Percentiles rank a stretch among this genome's conserved stretches.
Conservation (phyloP, 2,797 vertebrate species). For the Eleutherodactylus coqui region DNA sequence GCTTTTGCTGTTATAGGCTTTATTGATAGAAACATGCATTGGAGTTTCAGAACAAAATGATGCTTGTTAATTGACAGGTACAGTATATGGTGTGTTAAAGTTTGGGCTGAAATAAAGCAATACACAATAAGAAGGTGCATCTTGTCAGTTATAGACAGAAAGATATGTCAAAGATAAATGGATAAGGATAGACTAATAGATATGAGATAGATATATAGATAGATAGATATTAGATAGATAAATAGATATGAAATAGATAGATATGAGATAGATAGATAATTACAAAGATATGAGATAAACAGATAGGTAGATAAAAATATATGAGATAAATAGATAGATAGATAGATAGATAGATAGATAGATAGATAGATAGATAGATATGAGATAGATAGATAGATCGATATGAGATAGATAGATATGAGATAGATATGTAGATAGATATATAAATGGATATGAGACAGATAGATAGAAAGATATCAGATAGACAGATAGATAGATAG, state of each 20-base stretch:
- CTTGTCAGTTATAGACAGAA: slow-evolving; percentile 57
- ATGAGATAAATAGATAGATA: neutral
- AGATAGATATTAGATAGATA: neutral
- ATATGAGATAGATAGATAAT: neutral
- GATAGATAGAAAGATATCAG: no score
- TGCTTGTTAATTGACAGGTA: slow-evolving; percentile 88
- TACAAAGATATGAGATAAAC: neutral
- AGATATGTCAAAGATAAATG: neutral
- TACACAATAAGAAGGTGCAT: slow-evolving; percentile 70
- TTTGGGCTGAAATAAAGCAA: slow-evolving; percentile 72
- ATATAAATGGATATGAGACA: no score
- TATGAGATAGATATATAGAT: neutral
- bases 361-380: no score
- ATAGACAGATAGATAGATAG: no score
- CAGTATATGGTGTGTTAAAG: slow-evolving; percentile 73
- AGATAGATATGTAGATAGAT: no score
- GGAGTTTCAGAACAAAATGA: slow-evolving; percentile 84
- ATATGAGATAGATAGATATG: no score
- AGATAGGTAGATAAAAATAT: neutral
- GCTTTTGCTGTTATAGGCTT: slow-evolving; percentile 78
- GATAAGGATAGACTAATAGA: neutral
- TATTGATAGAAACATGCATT: slow-evolving; percentile 85
- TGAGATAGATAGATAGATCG: no score
- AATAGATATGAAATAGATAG: neutral
- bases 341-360: no score